Percentiles rank a stretch among this genome's conserved stretches.
Evolutionary conservation across 2,797 vertebrate genomes (phyloP).

Genomic region (Lindbergichthys nudifrons): DNA sequence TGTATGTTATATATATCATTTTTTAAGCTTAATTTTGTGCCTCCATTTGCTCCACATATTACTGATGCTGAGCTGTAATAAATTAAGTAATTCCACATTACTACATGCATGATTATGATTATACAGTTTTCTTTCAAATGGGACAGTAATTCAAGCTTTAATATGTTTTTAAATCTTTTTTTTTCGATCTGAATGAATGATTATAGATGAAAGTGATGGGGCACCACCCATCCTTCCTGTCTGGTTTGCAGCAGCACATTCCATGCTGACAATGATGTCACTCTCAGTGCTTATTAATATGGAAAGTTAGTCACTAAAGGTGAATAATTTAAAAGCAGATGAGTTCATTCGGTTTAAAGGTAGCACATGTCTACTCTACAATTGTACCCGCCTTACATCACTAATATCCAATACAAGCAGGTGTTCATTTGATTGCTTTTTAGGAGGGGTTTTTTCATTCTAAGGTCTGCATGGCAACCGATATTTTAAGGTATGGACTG

Average conservation of each 20-base stretch:
- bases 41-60: background rate
- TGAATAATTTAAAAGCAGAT: background rate
- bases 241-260: slow-evolving; percentile 13
- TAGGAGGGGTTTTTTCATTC: background rate
- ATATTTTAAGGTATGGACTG: background rate
- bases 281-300: background rate
- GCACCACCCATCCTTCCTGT: slow-evolving; percentile 30
- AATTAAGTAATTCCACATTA: background rate
- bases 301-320: slow-evolving; percentile 3
- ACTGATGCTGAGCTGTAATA: background rate
- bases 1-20: too few species aligned
- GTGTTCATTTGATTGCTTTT: background rate
- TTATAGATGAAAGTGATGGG: background rate
- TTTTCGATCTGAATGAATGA: too few species aligned
- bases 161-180: too few species aligned
- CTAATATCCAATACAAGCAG: slow-evolving; percentile 2
- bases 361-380: background rate
- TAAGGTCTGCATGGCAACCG: background rate
- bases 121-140: too few species aligned
- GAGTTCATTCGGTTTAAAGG: background rate
- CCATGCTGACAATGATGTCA: slow-evolving; percentile 31
- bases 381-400: background rate
- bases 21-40: accelerated
- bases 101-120: background rate
- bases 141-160: too few species aligned